Evolutionary conservation across 2,113 vertebrate genomes (phyloP).

Genomic region (Craseonycteris thonglongyai): DNA sequence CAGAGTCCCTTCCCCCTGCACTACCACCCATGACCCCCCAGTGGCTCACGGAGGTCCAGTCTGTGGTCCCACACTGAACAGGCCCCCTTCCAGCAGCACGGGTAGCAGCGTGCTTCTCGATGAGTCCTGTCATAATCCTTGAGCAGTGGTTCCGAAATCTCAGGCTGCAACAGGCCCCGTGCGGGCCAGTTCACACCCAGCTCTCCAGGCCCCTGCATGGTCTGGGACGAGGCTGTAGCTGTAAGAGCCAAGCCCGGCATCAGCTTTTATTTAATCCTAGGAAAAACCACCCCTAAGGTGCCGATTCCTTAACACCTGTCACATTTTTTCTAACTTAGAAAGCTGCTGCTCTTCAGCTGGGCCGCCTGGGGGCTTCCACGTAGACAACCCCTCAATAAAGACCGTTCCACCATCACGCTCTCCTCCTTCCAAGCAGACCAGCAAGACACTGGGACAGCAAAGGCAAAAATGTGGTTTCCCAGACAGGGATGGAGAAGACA

Average conservation of each 20-base stretch:
- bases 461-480: not conserved
- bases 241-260: not conserved
- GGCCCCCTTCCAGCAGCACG: no score
- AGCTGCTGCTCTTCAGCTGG: not conserved
- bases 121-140: not conserved
- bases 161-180: not conserved
- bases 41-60: rapidly evolving
- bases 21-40: not conserved
- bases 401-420: not conserved
- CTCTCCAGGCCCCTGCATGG: not conserved
- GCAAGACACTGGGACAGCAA: not conserved
- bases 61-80: rapidly evolving
- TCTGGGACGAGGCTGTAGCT: no score
- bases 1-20: not conserved
- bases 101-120: not conserved
- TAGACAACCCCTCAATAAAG: not conserved
- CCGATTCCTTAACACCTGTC: no score
- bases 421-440: not conserved
- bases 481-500: no score
- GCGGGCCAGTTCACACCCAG: no score
- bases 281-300: not conserved
- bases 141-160: not conserved
- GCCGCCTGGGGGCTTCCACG: not conserved
- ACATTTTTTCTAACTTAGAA: not conserved
- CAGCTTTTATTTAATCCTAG: not conserved